A percentile compares a stretch with the other conserved stretches of the same genome.
phyloP scores from a whole-genome alignment of 1,140 invertebrate genomes.

The Ganaspis sp. region DNA sequence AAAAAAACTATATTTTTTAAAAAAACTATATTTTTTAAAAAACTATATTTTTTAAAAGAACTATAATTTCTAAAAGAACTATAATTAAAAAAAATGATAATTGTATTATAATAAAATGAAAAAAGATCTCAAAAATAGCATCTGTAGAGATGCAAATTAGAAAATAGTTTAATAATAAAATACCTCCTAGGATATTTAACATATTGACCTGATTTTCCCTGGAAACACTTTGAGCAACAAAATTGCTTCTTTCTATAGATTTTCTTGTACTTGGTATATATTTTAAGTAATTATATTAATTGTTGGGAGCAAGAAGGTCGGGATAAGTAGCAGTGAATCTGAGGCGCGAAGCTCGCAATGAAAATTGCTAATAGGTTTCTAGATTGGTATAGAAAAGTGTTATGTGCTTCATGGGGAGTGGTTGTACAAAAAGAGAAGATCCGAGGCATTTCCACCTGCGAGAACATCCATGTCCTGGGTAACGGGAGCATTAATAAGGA shows the following conservation, averaged over 20 bases:
- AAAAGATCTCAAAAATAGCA: no score
- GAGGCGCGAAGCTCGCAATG: background rate
- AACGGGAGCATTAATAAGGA: conserved; percentile 63
- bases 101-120: no score
- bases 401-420: conserved; percentile 19
- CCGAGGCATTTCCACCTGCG: conserved; percentile 53
- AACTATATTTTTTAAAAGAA: no score
- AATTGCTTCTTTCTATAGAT: background rate
- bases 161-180: no score
- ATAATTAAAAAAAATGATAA: no score
- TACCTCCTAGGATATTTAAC: no score
- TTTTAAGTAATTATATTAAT: conserved; percentile 19
- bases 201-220: no score
- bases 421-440: conserved; percentile 53
- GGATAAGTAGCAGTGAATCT: background rate
- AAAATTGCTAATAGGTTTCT: conserved; percentile 15
- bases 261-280: background rate
- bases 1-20: no score
- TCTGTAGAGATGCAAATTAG: no score
- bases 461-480: conserved; percentile 56
- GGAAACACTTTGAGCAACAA: background rate
- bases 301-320: background rate
- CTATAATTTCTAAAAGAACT: no score
- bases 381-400: background rate
- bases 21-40: no score